Percentiles rank a stretch among this genome's conserved stretches.
Evolutionary conservation across 2,888 invertebrate species (phyloP).

Genomic region (Choreutis nemorana): DNA sequence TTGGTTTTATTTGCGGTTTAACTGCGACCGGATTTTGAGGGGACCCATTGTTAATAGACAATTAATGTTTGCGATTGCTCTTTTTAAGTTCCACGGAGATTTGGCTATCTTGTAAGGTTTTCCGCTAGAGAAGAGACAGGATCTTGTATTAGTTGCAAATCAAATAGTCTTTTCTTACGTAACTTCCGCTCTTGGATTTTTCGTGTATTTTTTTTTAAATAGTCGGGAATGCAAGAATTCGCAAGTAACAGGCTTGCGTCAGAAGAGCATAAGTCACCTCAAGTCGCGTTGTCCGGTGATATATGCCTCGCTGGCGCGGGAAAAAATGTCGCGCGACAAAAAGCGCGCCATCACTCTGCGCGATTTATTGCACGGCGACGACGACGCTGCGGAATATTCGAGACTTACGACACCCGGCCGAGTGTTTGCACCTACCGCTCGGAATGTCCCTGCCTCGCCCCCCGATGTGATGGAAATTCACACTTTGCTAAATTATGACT

Average conservation of each 20-base stretch:
- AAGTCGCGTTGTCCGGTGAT: conserved; percentile 29
- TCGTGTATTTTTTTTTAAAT: conserved; percentile 18
- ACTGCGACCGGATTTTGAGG: conserved; percentile 43
- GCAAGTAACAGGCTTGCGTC: too few relatives aligned
- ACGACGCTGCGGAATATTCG: conserved; percentile 50
- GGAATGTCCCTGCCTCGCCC: conserved; percentile 43
- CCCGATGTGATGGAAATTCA: conserved; percentile 61
- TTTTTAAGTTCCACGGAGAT: conserved; percentile 43
- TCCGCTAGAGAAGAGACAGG: too few relatives aligned
- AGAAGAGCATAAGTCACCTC: conserved; percentile 46
- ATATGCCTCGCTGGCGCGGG: conserved; percentile 59
- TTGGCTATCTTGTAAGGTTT: conserved; percentile 31
- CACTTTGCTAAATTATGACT: conserved; percentile 61
- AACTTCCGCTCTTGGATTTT: neutral
- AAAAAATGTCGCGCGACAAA: conserved; percentile 62
- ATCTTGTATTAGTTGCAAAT: too few relatives aligned
- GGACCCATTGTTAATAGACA: conserved; percentile 42
- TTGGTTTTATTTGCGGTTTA: conserved; percentile 59
- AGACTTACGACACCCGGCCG: conserved; percentile 28
- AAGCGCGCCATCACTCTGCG: conserved; percentile 54
- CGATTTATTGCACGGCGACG: conserved; percentile 55
- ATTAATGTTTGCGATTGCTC: conserved; percentile 56
- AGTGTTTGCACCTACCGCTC: conserved; percentile 45
- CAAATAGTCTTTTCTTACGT: conserved; percentile 7
- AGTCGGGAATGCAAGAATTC: conserved; percentile 19